Evolutionary conservation across 2,888 invertebrate genomes (phyloP).

Genomic region (Lucinisca nassula): DNA sequence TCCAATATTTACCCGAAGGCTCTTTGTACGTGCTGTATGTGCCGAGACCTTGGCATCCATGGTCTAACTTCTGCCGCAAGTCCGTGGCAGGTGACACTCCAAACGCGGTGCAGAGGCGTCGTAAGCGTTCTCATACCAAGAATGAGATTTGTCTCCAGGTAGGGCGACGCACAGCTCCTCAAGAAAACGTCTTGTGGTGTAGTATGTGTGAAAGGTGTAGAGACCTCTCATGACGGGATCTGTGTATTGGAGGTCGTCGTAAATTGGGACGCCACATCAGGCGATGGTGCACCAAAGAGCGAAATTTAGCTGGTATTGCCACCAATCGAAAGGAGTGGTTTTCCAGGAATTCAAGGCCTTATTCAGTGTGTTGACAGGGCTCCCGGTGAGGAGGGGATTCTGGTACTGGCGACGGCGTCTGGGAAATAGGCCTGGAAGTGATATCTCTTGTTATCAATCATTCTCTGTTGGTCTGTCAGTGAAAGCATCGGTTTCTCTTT

Average conservation of each 20-base stretch:
- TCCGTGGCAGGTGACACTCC: not conserved
- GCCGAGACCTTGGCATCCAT: not conserved
- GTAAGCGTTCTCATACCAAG: not conserved
- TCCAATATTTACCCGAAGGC: not conserved
- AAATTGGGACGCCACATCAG: not conserved
- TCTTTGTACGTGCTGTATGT: not conserved
- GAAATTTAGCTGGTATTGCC: not conserved
- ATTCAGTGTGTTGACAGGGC: not conserved
- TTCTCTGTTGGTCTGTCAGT: not conserved
- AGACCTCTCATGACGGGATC: not conserved
- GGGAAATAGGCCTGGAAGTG: not conserved
- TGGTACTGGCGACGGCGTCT: not conserved
- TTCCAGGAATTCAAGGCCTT: not conserved
- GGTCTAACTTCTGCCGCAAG: not conserved
- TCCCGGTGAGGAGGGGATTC: not conserved
- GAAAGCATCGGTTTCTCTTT: not conserved
- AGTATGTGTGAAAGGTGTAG: not conserved
- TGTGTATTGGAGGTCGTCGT: not conserved
- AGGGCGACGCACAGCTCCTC: not conserved
- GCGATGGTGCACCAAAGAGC: not conserved
- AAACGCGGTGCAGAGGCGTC: not conserved
- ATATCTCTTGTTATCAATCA: not conserved
- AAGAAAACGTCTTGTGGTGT: not conserved
- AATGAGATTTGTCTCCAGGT: not conserved
- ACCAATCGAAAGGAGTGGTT: not conserved